These are phyloP conservation scores for Ascidia mentula DNA, from an alignment of 23 tunicate genomes.

Conservation along the genomic window DNA sequence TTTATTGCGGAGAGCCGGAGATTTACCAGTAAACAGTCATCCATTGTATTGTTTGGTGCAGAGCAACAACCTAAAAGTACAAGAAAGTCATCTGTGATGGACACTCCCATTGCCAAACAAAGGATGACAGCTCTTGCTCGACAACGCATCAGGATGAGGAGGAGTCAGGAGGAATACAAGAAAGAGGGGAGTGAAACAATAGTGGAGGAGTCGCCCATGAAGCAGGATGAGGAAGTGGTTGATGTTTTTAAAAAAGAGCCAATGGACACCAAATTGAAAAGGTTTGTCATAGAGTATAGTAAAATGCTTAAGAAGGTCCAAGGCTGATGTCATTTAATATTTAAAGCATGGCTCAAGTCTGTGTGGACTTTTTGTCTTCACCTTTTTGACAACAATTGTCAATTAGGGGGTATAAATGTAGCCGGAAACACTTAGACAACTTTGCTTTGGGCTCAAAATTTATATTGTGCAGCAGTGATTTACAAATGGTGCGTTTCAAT, in stretches of 20 bases:
- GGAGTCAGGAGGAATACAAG: conserved; percentile 25
- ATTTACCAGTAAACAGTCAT: no score
- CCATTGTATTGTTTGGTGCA: no score
- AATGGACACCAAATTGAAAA: background rate
- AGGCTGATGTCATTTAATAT: background rate
- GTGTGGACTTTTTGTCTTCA: background rate
- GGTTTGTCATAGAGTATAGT: background rate
- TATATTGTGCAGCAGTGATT: no score
- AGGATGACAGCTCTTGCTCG: conserved; percentile 72
- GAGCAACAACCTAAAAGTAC: background rate
- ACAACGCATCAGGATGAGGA: conserved; percentile 60
- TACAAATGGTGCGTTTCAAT: no score
- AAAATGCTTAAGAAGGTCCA: background rate
- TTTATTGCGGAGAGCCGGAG: no score
- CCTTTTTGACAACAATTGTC: background rate
- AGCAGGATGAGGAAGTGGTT: conserved; percentile 29
- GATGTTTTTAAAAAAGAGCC: background rate
- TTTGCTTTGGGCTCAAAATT: no score
- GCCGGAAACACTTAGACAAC: no score
- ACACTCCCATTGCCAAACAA: conserved; percentile 84
- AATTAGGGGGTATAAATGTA: no score
- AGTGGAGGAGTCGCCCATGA: conserved; percentile 84
- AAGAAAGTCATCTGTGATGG: conserved; percentile 54
- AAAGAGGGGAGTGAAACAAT: conserved; percentile 17
- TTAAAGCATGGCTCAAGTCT: background rate